Conservation (phyloP, 2,888 invertebrate species). For the Eupithecia pulchellata region DNA sequence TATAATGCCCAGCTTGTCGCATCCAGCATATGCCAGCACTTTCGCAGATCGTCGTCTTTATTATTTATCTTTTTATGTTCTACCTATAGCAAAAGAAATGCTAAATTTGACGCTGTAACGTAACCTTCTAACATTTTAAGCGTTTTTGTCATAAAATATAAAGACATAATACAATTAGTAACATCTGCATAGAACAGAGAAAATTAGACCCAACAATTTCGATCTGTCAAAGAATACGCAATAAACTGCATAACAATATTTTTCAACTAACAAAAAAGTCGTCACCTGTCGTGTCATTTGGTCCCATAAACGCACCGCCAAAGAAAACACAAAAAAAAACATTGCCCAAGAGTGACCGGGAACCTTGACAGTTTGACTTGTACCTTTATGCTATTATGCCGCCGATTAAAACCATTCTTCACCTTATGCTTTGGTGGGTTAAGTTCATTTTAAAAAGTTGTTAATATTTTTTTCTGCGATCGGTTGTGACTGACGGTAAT, state of each 20-base stretch:
- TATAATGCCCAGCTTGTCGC: no score
- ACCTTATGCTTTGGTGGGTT: slow-evolving; percentile 33
- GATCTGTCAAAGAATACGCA: slow-evolving; percentile 67
- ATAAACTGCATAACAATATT: slow-evolving; percentile 83
- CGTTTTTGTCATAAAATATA: slow-evolving; percentile 38
- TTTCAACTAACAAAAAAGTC: slow-evolving; percentile 69
- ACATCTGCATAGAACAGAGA: slow-evolving; percentile 73
- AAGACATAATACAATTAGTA: slow-evolving; percentile 63
- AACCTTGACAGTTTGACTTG: slow-evolving; percentile 68
- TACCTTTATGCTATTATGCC: slow-evolving; percentile 35
- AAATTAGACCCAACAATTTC: slow-evolving; percentile 72
- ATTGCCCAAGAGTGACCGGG: slow-evolving; percentile 76
- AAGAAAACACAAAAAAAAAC: slow-evolving; percentile 76
- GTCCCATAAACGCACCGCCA: slow-evolving; percentile 81
- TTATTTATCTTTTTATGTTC: no score
- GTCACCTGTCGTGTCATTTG: slow-evolving; percentile 86
- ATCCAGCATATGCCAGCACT: no score
- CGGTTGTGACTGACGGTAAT: slow-evolving; percentile 82
- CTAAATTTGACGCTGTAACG: background rate
- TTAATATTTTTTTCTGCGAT: slow-evolving; percentile 59
- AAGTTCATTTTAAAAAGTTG: slow-evolving; percentile 44
- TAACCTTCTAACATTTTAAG: background rate
- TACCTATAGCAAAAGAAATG: background rate
- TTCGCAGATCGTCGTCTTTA: no score
- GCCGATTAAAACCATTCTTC: slow-evolving; percentile 33